phyloP scores from a whole-genome alignment of 2,113 vertebrate genomes.

The Trichomycterus rosablanca region DNA sequence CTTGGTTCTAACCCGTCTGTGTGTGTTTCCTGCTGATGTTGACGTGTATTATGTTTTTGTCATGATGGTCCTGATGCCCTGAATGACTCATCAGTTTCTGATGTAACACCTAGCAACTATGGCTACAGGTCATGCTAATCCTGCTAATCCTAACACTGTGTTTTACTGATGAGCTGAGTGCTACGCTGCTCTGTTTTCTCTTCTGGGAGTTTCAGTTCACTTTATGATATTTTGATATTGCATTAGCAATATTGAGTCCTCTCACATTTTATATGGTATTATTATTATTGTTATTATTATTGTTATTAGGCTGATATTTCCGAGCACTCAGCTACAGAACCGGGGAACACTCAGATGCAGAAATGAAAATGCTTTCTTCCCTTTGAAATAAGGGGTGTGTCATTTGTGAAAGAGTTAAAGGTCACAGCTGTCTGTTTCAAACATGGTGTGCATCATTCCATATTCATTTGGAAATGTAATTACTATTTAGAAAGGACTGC shows the following conservation, averaged over 20 bases:
- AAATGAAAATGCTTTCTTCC: no score
- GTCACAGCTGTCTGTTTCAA: no score
- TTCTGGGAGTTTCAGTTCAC: not conserved
- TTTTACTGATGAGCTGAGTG: not conserved
- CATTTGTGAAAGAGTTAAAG: no score
- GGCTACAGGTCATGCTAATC: conserved; percentile 26
- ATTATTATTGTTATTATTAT: no score
- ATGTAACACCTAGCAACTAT: conserved; percentile 62
- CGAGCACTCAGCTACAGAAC: no score
- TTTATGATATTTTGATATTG: not conserved
- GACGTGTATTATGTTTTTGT: not conserved
- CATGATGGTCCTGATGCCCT: conserved; percentile 19
- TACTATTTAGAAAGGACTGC: no score
- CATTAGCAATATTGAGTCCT: not conserved
- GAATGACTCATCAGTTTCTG: conserved; percentile 60
- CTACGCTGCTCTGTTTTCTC: not conserved
- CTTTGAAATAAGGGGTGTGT: no score
- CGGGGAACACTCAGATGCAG: no score
- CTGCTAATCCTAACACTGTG: conserved; percentile 43
- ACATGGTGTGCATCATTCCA: no score
- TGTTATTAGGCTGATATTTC: no score
- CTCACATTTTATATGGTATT: not conserved
- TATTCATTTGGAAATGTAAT: no score
- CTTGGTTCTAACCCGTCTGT: no score
- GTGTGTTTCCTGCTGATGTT: not conserved